These are phyloP conservation scores for Pelodytes ibericus DNA, from an alignment of 2,797 vertebrate species.

Conservation along the genomic window DNA sequence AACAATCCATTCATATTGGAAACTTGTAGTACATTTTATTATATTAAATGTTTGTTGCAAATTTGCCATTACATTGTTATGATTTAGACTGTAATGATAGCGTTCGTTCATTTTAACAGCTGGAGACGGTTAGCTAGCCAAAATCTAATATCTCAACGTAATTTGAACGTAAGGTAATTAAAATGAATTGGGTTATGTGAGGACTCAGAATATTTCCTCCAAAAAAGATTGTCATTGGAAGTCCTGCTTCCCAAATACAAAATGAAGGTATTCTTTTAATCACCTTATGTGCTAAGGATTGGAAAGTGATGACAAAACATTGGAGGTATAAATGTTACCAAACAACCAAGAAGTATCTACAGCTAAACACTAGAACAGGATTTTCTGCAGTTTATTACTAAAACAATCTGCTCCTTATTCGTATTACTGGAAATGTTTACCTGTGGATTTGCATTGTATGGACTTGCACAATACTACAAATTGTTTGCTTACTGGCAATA, in stretches of 20 bases:
- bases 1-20: too few species aligned
- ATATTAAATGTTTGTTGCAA: constrained; percentile 12
- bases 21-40: constrained; percentile 17
- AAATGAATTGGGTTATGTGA: constrained; percentile 45
- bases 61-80: constrained; percentile 10
- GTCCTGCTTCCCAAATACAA: constrained; percentile 3
- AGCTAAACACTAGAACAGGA: too few species aligned
- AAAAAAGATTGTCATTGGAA: not conserved
- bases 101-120: constrained; percentile 43
- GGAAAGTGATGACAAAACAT: too few species aligned
- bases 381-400: too few species aligned
- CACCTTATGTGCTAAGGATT: too few species aligned
- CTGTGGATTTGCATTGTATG: too few species aligned
- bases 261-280: too few species aligned
- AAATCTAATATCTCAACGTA: constrained; percentile 45
- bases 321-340: too few species aligned
- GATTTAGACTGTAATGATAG: constrained; percentile 33
- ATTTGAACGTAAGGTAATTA: constrained; percentile 44
- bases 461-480: too few species aligned
- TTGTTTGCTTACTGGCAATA: not conserved
- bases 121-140: constrained; percentile 40
- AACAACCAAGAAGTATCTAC: too few species aligned
- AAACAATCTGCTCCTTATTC: too few species aligned
- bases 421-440: too few species aligned
- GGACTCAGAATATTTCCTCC: constrained; percentile 20